Base-by-base conservation (phyloP, 2,888 invertebrate genomes). In the Thumatha senex region DNA sequence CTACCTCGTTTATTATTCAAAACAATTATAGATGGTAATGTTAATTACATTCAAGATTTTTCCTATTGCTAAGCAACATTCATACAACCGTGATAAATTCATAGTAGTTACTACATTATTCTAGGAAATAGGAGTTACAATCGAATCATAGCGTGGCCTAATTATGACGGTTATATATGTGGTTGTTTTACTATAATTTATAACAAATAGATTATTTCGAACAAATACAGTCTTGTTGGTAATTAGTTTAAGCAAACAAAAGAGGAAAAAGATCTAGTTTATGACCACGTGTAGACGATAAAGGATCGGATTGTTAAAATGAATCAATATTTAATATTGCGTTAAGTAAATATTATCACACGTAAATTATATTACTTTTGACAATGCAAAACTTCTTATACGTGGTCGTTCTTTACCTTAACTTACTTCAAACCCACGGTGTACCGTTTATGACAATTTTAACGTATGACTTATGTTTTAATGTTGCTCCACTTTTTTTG, bases 251-350 rank as follows among this genome's bases (percentile, higher is more conserved):
- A 74, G 67, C 70, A 77, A 74, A 78, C 69, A 64, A 56, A 51
- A 69, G 60, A 56, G 65, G 70, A 61, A 63, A 72, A 66, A 73
- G 71, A 82, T 76, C 80, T 78, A 79, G 81, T 74, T 80, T 68
- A 64, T 56, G 43, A 55, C 62, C 81, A 76, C 81, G 82, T 81
- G 82, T 76, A 82, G 48, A 46, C 31, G 80, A 81, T 80, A 82
- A 80, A 68, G 44, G 42, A 53, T 48, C 62, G 63, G 70, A 65
- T 61, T 67, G 74, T 76, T 67, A 64, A 49, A 54, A 65, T 72
- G 78, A 75, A 74, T 65, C 64, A 46, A 64, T 30, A 57, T 48
- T 58, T 55, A 49, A 60, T 56, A 63, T 53, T 55, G 55, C 48
- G 56, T 61, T 55, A 61, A 60, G 63, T 57, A 63, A 67, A 69